phyloP scores from a whole-genome alignment of 2,113 vertebrate genomes.

The Ictalurus furcatus region DNA sequence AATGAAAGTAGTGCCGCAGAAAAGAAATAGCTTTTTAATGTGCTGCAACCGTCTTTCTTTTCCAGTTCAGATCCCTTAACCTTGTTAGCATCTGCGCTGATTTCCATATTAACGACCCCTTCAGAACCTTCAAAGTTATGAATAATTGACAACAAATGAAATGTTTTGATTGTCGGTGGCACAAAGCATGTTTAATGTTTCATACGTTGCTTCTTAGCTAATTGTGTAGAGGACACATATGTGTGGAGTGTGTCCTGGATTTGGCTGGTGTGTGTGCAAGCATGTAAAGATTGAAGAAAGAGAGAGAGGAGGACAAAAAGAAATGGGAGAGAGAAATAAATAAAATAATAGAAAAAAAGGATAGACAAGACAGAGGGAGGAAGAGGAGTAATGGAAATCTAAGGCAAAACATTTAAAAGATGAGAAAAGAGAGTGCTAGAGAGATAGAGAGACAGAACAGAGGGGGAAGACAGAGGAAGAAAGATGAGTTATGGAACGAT shows the following conservation, averaged over 20 bases:
- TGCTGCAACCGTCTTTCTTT: slow-evolving; percentile 76
- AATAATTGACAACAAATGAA: slow-evolving; percentile 99
- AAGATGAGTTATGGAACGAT: not conserved
- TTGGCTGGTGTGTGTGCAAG: slow-evolving; percentile 77
- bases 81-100: slow-evolving; percentile 96
- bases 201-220: slow-evolving; percentile 92
- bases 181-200: slow-evolving; percentile 96
- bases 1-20: slow-evolving; percentile 47
- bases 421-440: not conserved
- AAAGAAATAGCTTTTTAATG: slow-evolving; percentile 50
- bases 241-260: slow-evolving; percentile 88
- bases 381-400: not conserved
- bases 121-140: slow-evolving; percentile 98
- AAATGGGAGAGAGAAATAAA: not conserved
- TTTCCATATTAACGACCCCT: slow-evolving; percentile 99
- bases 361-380: not conserved
- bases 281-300: slow-evolving; percentile 78
- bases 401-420: not conserved
- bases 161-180: slow-evolving; percentile 97
- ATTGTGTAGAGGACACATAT: slow-evolving; percentile 94
- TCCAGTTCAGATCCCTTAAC: slow-evolving; percentile 91
- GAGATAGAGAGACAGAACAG: not conserved
- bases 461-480: not conserved
- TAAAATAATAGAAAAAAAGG: not conserved
- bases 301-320: slow-evolving; percentile 29